Evolutionary conservation across 2,797 vertebrate genomes (phyloP).

Genomic region (Protonibea diacanthus): DNA sequence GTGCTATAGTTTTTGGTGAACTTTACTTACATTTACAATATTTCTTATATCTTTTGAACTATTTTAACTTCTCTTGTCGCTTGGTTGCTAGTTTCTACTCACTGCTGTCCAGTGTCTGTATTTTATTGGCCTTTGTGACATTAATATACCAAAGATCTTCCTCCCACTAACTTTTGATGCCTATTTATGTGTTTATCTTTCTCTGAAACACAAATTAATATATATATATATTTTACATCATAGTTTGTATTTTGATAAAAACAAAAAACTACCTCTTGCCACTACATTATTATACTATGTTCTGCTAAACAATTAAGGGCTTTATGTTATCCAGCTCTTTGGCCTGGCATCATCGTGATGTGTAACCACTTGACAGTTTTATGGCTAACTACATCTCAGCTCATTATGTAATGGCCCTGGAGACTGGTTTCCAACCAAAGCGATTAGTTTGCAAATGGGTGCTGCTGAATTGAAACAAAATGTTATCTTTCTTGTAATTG

Average conservation of each 20-base stretch:
- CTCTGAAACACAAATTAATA: not conserved
- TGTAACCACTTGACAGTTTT: slow-evolving; percentile 77
- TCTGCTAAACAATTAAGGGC: slow-evolving; percentile 51
- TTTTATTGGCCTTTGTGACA: slow-evolving; percentile 3
- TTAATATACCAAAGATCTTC: not conserved
- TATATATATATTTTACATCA: not conserved
- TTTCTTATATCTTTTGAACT: no score
- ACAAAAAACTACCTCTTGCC: not conserved
- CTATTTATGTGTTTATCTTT: not conserved
- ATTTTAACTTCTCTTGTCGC: not conserved
- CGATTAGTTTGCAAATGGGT: slow-evolving; percentile 75
- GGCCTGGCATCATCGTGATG: slow-evolving; percentile 64
- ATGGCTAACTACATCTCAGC: slow-evolving; percentile 68
- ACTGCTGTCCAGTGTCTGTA: not conserved
- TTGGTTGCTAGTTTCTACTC: not conserved
- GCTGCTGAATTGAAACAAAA: slow-evolving; percentile 72
- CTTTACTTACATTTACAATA: not conserved
- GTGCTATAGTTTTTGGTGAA: not conserved
- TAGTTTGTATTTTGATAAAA: slow-evolving; percentile 3
- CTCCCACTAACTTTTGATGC: not conserved
- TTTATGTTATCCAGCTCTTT: slow-evolving; percentile 51
- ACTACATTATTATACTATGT: slow-evolving; percentile 3
- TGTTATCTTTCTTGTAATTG: slow-evolving; percentile 73
- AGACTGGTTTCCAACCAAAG: slow-evolving; percentile 76
- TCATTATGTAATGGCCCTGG: slow-evolving; percentile 77